Evolutionary conservation across 2,888 invertebrate species (phyloP), one percentile per base, ranked within the genome.

Genomic region (Globia sparganii): DNA sequence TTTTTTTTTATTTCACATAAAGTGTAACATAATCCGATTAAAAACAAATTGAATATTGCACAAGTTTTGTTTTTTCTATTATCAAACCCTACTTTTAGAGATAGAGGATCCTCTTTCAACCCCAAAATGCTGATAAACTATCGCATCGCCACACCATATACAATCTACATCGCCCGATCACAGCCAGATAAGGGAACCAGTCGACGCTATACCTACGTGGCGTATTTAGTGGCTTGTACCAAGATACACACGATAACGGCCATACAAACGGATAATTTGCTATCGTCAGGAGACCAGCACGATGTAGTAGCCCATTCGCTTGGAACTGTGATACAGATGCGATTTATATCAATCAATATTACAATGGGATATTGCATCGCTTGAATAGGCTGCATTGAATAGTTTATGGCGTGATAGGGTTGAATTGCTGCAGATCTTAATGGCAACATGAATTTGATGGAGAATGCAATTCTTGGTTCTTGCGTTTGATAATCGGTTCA

Each of bases 291-390:
- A 81, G 85, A 81, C 85, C 77, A 68, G 71, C 53, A 59, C 74
- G 58, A 69, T 31, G 53, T 77, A 77, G 82, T 84, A 70, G 82
- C 28, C 83, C 46, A 81, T 85, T 81, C 71, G 64, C 68, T 82
- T 59, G 77, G 34, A 75, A 85, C 77, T 62, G 69, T 70, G 72
- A 81, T 75, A 70, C 69, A 43, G 72, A 34, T 28, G 15, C 75
- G 72, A 81, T 77, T 81, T 59, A 75, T 70, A 85, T 84, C 82
- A 85, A 85, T 84, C 85, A 84, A 85, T 84, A 81, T 59, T 72
- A 85, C 77, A 81, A 85, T 85, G 73, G 81, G 58, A 72, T 77
- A 65, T 68, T 69, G 77, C 61, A 59, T 59, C 77, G 72, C 67
- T 67, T 72, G 75, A 72, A 83, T 80, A 53, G 68, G 34, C 53